Base-by-base conservation (phyloP, 2,113 vertebrate species). In the Sceloporus undulatus region DNA sequence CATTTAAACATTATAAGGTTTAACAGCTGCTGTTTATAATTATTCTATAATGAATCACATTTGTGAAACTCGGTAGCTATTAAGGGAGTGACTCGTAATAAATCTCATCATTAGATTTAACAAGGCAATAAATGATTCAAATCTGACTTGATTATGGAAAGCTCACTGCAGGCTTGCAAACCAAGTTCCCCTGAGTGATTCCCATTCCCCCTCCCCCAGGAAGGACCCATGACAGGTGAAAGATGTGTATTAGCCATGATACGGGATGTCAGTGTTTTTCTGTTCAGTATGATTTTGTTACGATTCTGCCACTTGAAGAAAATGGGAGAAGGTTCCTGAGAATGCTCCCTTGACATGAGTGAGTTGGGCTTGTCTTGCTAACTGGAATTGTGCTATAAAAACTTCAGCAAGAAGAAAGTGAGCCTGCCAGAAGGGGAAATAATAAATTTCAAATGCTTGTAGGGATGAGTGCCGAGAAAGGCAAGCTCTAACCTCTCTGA, bases 21-120 rank as follows among this genome's bases (percentile, higher is more conserved):
- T 90, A 87, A 79, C 27, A 88, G 89, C 74, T 0, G 1, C 77
- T 87, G 91, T 82, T 80, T 94, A 90, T 89, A 87, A 89, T 92
- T 90, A 79, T 85, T 85, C 71, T 78, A 93, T 88, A 89, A 79
- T 91, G 70, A 25, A 77, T 91, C 40, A 91, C 71, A 88, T 93
- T 93, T 95, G 87, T 93, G 91, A 92, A 85, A 90, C 34, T 79
- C 90, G 91, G 85, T 92, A 85, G 90, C 92, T 92, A 83, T 95
- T 95, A 95, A 91, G 84, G 86, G 77, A 92, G 94, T 90, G 89
- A 91, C 75, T 94, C 89, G 56, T 62, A 86, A 92, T 96, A 92
- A 92, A 90, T 95, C 79, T 91, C 86, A 90, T 94, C 70, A 66
- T 94, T 94, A 92, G 90, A 92, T 95, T 96, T 93, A 96, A 95